phyloP scores from a whole-genome alignment of 1,140 invertebrate species.

The Neodiprion virginianus region DNA sequence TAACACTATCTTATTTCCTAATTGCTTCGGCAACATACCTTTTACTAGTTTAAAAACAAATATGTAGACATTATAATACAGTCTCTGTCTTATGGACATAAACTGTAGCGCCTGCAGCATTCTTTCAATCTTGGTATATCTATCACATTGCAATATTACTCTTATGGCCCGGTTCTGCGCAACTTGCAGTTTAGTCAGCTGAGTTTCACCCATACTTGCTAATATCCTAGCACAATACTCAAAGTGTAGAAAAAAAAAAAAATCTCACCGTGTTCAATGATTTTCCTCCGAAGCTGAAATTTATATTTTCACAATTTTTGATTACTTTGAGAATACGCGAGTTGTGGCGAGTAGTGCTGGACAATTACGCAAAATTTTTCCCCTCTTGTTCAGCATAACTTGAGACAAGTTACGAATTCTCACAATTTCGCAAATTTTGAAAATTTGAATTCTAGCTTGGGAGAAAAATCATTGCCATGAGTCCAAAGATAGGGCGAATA shows the following conservation, averaged over 20 bases:
- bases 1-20: conserved; percentile 5
- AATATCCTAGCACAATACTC: conserved; percentile 25
- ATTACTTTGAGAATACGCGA: no score
- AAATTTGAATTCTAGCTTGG: no score
- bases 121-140: conserved; percentile 15
- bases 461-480: no score
- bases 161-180: conserved; percentile 25
- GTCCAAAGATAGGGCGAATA: no score
- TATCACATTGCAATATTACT: conserved; percentile 26
- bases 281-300: no score
- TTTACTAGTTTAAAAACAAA: conserved; percentile 8
- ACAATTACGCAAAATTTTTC: no score
- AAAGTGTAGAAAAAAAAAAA: conserved; percentile 19
- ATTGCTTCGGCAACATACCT: not conserved
- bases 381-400: no score
- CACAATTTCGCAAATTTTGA: no score
- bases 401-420: no score
- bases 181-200: conserved; percentile 22
- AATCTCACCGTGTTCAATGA: no score
- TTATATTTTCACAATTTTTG: no score
- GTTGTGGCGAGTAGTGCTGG: no score
- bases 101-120: conserved; percentile 26
- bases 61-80: not conserved
- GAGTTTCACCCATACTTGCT: conserved; percentile 18
- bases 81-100: conserved; percentile 11